A percentile compares a stretch with the other conserved stretches of the same genome.
Evolutionary conservation across 2,888 invertebrate genomes (phyloP).

Genomic region (Ellobium chinense): DNA sequence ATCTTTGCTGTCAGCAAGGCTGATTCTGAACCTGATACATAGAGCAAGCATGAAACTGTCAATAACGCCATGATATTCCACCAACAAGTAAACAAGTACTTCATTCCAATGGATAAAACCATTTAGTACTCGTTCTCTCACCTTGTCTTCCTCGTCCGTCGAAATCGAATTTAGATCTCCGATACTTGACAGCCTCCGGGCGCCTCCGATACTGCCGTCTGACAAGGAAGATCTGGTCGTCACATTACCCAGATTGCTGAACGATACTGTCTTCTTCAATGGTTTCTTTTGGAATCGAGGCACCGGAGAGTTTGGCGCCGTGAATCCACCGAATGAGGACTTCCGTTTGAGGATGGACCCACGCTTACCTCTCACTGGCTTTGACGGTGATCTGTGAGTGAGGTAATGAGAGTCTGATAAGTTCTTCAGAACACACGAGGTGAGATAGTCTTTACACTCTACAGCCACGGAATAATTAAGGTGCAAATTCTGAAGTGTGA

Average conservation of each 20-base stretch:
- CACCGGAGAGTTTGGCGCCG: background rate
- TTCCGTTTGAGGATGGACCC: slow-evolving; percentile 17
- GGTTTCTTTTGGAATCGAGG: background rate
- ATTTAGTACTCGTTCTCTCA: background rate
- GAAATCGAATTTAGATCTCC: background rate
- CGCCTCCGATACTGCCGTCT: background rate
- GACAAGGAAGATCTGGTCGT: background rate
- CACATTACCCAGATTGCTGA: background rate
- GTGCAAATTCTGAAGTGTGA: too few species aligned
- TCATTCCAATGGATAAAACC: too few species aligned
- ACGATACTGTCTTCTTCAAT: slow-evolving; percentile 13
- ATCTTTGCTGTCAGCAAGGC: too few species aligned
- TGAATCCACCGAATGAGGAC: slow-evolving; percentile 22
- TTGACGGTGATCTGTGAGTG: background rate
- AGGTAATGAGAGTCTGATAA: too few species aligned
- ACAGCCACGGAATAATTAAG: too few species aligned
- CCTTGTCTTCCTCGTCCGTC: background rate
- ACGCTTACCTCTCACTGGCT: background rate
- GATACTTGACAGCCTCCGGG: background rate
- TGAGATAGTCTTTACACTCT: too few species aligned
- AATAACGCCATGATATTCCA: too few species aligned
- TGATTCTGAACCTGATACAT: too few species aligned
- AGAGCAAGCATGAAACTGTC: too few species aligned
- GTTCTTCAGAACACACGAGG: too few species aligned
- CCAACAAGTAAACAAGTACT: too few species aligned